Evolutionary conservation across 1,140 invertebrate species (phyloP), one percentile per base, ranked within the genome.

Genomic region (Lasioglossum albipes): DNA sequence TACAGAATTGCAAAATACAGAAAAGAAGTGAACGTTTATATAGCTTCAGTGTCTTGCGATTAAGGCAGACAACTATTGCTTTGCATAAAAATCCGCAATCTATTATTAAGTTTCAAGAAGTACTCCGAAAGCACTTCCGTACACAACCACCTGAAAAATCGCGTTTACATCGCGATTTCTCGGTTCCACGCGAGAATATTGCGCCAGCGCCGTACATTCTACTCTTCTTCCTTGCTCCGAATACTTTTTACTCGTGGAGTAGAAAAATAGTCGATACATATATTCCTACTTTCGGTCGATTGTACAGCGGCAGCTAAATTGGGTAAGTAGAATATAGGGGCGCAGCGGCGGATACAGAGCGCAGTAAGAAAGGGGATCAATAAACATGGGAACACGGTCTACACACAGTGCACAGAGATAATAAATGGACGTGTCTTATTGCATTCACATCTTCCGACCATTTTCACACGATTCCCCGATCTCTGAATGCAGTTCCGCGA

Each of bases 341-440:
- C 20, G 18, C 2, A 18, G 36, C n/a, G 20, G 18, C 6, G 54
- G n/a, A 57, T n/a, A 57, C 20, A n/a, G 20, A 57, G 54, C 20
- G 6, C 57, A 59, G 57, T n/a, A n/a, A 59, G 57, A 59, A 59
- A 59, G 20, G 57, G 57, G 57, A 59, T n/a, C 57, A 7, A 59
- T 59, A 59, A 59, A 59, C 18, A n/a, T 20, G 6, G 57, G n/a
- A 57, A 57, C 54, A 57, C 18, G 18, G 57, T 59, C 52, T 54
- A n/a, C 57, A n/a, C 57, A n/a, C 57, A n/a, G 20, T 1, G 20
- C 57, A 9, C 57, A 9, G 5, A 59, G 57, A 59, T 59, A 59
- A 59, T 59, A 59, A 59, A 59, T 59, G n/a, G 57, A 59, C 57
- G 57, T 59, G 57, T 59, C 57, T 59, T 59, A 59, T 59, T 59